These are phyloP conservation scores for Paguma larvata DNA, from an alignment of 2,797 vertebrate genomes.

Conservation along the genomic window DNA sequence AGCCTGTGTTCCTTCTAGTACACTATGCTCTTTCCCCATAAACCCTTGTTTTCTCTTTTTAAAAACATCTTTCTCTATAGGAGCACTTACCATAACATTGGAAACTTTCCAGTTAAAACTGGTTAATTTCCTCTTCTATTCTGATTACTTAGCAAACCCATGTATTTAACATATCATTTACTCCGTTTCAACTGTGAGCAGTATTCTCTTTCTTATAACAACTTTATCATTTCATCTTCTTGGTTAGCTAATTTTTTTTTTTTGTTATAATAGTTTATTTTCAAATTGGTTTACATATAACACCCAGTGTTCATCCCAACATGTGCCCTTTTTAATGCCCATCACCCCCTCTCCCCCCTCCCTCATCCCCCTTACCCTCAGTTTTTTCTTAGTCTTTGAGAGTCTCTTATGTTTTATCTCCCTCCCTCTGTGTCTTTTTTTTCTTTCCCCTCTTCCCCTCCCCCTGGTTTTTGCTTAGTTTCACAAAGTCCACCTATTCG, in stretches of 20 bases:
- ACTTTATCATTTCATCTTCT: conserved; percentile 25
- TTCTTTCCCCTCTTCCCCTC: too few species aligned
- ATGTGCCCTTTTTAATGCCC: too few species aligned
- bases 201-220: conserved; percentile 1
- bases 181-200: neutral
- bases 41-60: neutral
- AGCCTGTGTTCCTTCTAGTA: neutral
- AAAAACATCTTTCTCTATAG: neutral
- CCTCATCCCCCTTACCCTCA: too few species aligned
- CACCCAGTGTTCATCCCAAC: too few species aligned
- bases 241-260: conserved; percentile 20
- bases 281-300: too few species aligned
- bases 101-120: neutral
- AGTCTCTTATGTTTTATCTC: too few species aligned
- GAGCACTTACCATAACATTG: neutral
- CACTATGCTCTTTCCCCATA: neutral
- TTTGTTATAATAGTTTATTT: too few species aligned
- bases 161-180: conserved; percentile 26
- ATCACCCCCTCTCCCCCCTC: too few species aligned
- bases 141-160: neutral
- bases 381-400: too few species aligned
- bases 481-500: too few species aligned
- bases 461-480: too few species aligned
- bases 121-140: neutral
- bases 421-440: too few species aligned